phyloP scores from a whole-genome alignment of 1,140 invertebrate species.

The Chrysomallon squamiferum region DNA sequence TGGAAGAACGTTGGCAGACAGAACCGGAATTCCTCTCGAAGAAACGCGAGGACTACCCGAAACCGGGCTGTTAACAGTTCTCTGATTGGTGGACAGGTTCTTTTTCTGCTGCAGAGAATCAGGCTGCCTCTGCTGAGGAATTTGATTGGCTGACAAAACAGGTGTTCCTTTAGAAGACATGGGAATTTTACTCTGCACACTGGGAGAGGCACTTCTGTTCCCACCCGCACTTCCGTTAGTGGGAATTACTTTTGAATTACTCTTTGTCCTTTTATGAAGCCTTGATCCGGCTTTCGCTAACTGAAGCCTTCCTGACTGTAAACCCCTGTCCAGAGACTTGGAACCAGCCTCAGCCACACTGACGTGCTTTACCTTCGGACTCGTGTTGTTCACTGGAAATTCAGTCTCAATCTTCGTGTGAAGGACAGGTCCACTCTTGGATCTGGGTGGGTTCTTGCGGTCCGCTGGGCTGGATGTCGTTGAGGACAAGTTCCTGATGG shows the following conservation, averaged over 20 bases:
- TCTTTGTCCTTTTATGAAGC: neutral
- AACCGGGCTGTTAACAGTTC: neutral
- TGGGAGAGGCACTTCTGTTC: neutral
- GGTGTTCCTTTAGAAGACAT: neutral
- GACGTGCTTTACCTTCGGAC: conserved; percentile 56
- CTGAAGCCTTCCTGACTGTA: no score
- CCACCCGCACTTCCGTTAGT: neutral
- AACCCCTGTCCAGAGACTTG: conserved; percentile 15
- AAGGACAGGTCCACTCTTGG: conserved; percentile 10
- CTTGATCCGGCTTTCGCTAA: neutral
- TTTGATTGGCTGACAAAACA: no score
- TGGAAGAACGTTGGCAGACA: no score
- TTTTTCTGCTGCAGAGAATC: no score
- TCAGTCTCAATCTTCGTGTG: conserved; percentile 56
- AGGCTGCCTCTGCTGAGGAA: no score
- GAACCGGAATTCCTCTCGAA: no score
- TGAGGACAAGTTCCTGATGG: conserved; percentile 23
- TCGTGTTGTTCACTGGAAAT: conserved; percentile 55
- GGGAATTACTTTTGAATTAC: no score
- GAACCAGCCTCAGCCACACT: conserved; percentile 35
- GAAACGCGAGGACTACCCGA: no score
- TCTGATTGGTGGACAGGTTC: no score
- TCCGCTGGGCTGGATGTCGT: conserved; percentile 18
- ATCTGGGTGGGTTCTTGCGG: neutral
- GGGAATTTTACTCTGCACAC: neutral